Evolutionary conservation across 2,797 vertebrate genomes (phyloP).

Genomic region (Sebastes alutus): DNA sequence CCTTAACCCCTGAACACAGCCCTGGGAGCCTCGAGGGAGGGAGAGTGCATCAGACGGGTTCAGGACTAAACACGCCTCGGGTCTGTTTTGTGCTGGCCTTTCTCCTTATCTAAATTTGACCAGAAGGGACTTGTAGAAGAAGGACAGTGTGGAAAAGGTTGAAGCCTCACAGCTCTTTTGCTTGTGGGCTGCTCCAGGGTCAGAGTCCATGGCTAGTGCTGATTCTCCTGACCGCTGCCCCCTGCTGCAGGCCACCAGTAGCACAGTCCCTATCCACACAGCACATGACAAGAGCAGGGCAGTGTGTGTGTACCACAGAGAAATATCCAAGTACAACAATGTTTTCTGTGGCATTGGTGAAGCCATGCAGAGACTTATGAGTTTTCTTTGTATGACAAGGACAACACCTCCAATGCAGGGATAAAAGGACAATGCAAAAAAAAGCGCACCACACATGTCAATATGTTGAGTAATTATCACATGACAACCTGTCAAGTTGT

Average conservation of each 20-base stretch:
- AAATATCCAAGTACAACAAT: background rate
- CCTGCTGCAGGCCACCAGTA: slow-evolving; percentile 70
- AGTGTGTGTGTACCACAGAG: background rate
- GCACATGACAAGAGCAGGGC: slow-evolving; percentile 6
- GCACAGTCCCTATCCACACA: slow-evolving; percentile 28
- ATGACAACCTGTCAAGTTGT: background rate
- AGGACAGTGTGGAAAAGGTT: slow-evolving; percentile 39
- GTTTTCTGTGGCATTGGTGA: background rate
- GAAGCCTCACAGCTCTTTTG: slow-evolving; percentile 33
- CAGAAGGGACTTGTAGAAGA: slow-evolving; percentile 29
- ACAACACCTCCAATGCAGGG: background rate
- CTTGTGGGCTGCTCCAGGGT: slow-evolving; percentile 50
- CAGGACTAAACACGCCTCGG: slow-evolving; percentile 27
- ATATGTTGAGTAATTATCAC: background rate
- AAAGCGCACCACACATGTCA: background rate
- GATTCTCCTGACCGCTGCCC: slow-evolving; percentile 63
- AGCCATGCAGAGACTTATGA: background rate
- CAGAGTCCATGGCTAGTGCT: slow-evolving; percentile 58
- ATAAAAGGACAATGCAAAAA: background rate
- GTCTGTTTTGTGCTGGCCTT: slow-evolving; percentile 22
- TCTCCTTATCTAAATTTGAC: slow-evolving; percentile 33
- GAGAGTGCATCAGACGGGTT: slow-evolving; percentile 21
- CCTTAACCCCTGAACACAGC: slow-evolving; percentile 39
- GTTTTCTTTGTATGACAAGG: background rate
- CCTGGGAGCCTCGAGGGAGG: slow-evolving; percentile 23